These are phyloP conservation scores for Caloenas nicobarica DNA, from an alignment of 2,113 vertebrate genomes.

Conservation along the genomic window DNA sequence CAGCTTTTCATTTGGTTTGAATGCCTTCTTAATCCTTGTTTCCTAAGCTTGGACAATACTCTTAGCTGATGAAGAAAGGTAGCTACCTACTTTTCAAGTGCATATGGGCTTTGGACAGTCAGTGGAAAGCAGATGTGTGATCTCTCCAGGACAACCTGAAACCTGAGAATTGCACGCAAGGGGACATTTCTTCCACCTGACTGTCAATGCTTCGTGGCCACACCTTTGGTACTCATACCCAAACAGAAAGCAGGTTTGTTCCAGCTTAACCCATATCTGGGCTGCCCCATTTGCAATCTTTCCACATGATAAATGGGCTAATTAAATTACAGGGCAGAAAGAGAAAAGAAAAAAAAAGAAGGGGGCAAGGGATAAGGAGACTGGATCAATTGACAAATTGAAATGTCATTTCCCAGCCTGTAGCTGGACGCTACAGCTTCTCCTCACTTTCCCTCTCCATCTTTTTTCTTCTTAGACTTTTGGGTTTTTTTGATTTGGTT, in stretches of 20 bases:
- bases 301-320: slow-evolving; percentile 65
- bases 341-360: neutral
- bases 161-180: neutral
- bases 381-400: slow-evolving; percentile 73
- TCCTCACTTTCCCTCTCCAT: neutral
- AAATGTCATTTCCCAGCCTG: slow-evolving; percentile 74
- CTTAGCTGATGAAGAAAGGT: slow-evolving; percentile 2
- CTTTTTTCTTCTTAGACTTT: slow-evolving; percentile 32
- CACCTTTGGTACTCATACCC: neutral
- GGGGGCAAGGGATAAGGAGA: neutral
- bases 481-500: slow-evolving; percentile 77
- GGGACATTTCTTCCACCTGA: neutral
- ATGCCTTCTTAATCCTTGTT: neutral
- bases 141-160: neutral
- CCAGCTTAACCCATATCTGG: neutral
- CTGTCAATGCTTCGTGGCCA: neutral
- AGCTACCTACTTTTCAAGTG: slow-evolving; percentile 8
- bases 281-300: neutral
- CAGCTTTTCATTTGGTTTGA: slow-evolving; percentile 30
- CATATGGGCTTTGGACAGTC: neutral
- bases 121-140: neutral
- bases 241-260: neutral
- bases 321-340: slow-evolving; percentile 67
- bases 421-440: slow-evolving; percentile 53
- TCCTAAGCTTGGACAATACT: slow-evolving; percentile 3